A percentile compares a stretch with the other conserved stretches of the same genome.
Evolutionary conservation across 2,113 vertebrate species (phyloP).

Genomic region (Zootoca vivipara): DNA sequence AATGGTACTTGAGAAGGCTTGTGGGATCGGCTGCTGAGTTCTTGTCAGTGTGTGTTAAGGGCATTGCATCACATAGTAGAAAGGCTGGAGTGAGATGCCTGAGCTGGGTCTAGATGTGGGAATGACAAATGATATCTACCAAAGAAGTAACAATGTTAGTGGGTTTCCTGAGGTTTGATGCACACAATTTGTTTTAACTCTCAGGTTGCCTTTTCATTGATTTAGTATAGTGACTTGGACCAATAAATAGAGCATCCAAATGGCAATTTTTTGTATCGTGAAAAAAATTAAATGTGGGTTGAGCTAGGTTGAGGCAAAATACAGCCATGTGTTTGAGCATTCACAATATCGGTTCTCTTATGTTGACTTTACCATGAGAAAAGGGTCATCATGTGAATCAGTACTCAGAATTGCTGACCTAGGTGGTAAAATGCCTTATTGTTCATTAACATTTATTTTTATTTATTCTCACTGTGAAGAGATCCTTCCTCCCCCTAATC

Average conservation of each 20-base stretch:
- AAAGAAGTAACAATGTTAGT: background rate
- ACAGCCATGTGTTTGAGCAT: background rate
- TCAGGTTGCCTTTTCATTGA: background rate
- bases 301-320: background rate
- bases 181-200: background rate
- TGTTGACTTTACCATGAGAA: background rate
- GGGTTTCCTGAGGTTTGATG: too few species aligned
- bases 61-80: background rate
- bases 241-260: background rate
- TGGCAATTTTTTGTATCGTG: background rate
- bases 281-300: slow-evolving; percentile 1
- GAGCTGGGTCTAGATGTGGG: background rate
- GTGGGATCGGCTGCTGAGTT: background rate
- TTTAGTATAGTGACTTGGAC: background rate
- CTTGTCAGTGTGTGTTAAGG: background rate
- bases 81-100: background rate
- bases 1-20: background rate
- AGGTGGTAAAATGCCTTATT: background rate
- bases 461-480: background rate
- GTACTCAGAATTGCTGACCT: background rate
- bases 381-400: background rate
- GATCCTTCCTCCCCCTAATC: background rate
- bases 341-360: background rate
- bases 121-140: background rate
- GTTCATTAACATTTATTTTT: background rate